A percentile compares a stretch with the other conserved stretches of the same genome.
These are phyloP conservation scores for Serinus canaria DNA, from an alignment of 2,113 vertebrate genomes.

Conservation along the genomic window DNA sequence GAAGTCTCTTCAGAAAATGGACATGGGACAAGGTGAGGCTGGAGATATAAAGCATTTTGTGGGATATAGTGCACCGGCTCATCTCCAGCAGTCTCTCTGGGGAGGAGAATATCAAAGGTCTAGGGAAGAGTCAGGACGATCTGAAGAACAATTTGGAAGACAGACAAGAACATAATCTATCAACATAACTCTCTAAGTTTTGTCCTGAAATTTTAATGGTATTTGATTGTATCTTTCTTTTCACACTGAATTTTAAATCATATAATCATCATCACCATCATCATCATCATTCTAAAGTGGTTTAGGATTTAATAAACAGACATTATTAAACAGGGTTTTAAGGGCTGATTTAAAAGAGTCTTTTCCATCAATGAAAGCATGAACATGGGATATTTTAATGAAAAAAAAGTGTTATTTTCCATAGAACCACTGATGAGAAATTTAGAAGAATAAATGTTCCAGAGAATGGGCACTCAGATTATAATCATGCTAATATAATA, in stretches of 20 bases:
- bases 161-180: not conserved
- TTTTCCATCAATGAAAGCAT: not conserved
- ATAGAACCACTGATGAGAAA: not conserved
- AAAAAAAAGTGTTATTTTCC: not conserved
- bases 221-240: not conserved
- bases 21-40: not conserved
- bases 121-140: not conserved
- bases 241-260: not conserved
- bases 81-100: not conserved
- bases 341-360: not conserved
- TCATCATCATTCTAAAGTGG: not conserved
- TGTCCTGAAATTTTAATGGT: not conserved
- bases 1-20: not conserved
- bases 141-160: not conserved
- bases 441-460: not conserved
- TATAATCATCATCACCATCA: not conserved
- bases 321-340: not conserved
- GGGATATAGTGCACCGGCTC: not conserved
- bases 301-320: not conserved
- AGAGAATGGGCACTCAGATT: not conserved
- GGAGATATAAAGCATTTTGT: not conserved
- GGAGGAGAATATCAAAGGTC: not conserved
- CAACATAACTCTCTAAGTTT: not conserved
- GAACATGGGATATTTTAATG: not conserved
- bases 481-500: not conserved